Evolutionary conservation across 2,797 vertebrate species (phyloP), one percentile per base, ranked within the genome.

Genomic region (Hylomyscus alleni): DNA sequence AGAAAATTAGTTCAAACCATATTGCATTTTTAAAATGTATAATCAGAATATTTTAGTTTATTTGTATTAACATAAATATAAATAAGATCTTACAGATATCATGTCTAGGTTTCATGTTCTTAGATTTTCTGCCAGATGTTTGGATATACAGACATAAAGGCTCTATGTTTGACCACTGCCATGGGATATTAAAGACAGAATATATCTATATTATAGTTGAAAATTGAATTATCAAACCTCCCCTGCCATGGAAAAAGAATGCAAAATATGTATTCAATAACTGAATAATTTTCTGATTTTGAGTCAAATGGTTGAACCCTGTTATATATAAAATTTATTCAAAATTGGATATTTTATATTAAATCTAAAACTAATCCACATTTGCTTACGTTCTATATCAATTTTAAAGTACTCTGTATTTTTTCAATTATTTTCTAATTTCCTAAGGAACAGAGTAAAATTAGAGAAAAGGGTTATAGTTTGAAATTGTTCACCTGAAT

Each of bases 161-260:
- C 29, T 69, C n/a, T 75, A 31, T 58, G 22, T 26, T 52, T 69
- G 37, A 87, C 24, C 37, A 73, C 22, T 87, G 7, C 50, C 67
- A 76, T 67, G 67, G 24, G 8, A n/a, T 75, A 44, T 44, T 75
- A 10, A 22, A 81, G 7, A 84, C 2, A 90, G 56, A 65, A 5
- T 60, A 6, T 83, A 14, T 24, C n/a, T 73, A 69, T 56, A 44
- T 22, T 77, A 58, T 7, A 81, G 19, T 34, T 82, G 31, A 77
- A 95, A 93, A 87, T 93, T 29, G 81, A 78, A 7, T 77, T 89
- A 89, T 12, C 93, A 86, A 4, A 22, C 31, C 89, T 96, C 40
- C 44, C n/a, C n/a, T 93, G 13, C 2, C 40, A 82, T 54, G 37
- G 4, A 84, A 89, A 90, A 7, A 20, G 0, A 26, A 91, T 20